phyloP scores from a whole-genome alignment of 1,140 invertebrate species.

The Leptonema lineaticorne region DNA sequence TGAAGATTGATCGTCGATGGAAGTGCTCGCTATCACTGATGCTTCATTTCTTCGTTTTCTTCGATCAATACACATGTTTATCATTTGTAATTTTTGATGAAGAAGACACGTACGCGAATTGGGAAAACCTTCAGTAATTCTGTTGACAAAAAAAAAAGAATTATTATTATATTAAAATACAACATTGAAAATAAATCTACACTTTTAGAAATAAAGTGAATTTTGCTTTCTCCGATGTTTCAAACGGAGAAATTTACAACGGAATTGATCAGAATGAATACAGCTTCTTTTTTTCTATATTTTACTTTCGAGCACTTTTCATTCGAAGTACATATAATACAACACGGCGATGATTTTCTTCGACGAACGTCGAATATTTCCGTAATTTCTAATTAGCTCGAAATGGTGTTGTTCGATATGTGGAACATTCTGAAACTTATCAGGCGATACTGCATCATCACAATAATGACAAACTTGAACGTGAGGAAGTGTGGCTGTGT shows the following conservation, averaged over 20 bases:
- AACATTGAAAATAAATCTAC: neutral
- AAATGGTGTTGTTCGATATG: neutral
- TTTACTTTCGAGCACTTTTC: neutral
- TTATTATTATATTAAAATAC: neutral
- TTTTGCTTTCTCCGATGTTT: neutral
- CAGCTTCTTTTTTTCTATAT: neutral
- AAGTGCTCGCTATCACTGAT: conserved; percentile 35
- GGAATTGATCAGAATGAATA: neutral
- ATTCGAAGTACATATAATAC: too few relatives aligned
- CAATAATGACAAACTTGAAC: neutral
- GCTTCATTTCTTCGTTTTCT: conserved; percentile 61
- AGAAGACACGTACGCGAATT: conserved; percentile 87
- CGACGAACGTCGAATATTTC: neutral
- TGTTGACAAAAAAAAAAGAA: conserved; percentile 54
- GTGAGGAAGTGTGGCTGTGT: neutral
- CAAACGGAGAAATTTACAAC: neutral
- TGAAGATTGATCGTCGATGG: conserved; percentile 48
- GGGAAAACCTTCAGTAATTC: conserved; percentile 74
- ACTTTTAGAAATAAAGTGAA: neutral
- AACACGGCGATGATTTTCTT: neutral
- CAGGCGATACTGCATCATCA: neutral
- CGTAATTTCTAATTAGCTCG: neutral
- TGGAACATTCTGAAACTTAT: neutral
- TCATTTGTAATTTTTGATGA: conserved; percentile 94
- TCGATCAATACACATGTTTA: conserved; percentile 93